phyloP scores from a whole-genome alignment of 2,797 vertebrate species.

The Myoxocephalus aenaeus region DNA sequence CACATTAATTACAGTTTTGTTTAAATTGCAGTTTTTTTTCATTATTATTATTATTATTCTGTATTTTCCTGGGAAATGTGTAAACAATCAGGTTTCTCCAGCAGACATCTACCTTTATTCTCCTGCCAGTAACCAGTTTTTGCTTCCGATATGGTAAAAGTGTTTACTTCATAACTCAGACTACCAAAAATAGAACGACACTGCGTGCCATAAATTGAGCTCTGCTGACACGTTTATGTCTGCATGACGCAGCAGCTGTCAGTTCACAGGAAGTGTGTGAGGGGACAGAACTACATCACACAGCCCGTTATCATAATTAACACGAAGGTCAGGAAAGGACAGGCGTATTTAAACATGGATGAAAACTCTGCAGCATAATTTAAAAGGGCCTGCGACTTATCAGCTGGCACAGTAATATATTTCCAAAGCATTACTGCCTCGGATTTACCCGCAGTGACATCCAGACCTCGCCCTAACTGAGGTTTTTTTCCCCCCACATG shows the following conservation, averaged over 20 bases:
- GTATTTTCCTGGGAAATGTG: background rate
- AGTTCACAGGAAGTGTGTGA: background rate
- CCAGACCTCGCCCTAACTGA: slow-evolving; percentile 36
- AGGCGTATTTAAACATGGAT: slow-evolving; percentile 3
- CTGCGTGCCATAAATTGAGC: too few relatives aligned
- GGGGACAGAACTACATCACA: background rate
- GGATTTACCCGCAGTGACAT: slow-evolving; percentile 47
- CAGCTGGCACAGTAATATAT: slow-evolving; percentile 43
- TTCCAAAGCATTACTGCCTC: slow-evolving; percentile 34
- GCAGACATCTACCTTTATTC: background rate
- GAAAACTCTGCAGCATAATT: slow-evolving; percentile 22
- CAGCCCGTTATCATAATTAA: background rate
- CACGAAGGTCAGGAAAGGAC: slow-evolving; percentile 21
- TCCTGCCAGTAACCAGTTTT: background rate
- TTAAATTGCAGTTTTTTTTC: too few relatives aligned
- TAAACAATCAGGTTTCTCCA: background rate
- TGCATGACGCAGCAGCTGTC: background rate
- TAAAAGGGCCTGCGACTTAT: slow-evolving; percentile 33
- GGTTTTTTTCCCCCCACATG: slow-evolving; percentile 47
- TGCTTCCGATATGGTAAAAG: background rate
- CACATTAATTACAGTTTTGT: background rate
- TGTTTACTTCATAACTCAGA: too few relatives aligned
- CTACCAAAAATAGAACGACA: too few relatives aligned
- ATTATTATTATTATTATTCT: background rate
- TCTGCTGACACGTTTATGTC: too few relatives aligned